A percentile compares a stretch with the other conserved stretches of the same genome.
Evolutionary conservation across 2,113 vertebrate genomes (phyloP).

Genomic region (Opisthocomus hoazin): DNA sequence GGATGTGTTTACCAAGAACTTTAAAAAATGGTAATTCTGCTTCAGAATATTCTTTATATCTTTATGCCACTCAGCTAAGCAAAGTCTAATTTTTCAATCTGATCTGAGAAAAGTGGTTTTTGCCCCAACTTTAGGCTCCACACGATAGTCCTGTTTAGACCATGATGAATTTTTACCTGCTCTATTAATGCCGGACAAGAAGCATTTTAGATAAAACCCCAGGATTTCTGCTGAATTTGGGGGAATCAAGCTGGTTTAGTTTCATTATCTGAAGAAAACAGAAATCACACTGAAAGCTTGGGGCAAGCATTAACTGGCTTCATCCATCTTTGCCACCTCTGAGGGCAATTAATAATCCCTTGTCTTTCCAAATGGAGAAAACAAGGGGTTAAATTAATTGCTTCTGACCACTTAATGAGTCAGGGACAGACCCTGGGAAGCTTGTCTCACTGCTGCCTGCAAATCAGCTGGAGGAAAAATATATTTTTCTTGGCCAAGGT

Average conservation of each 20-base stretch:
- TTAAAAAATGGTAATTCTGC: background rate
- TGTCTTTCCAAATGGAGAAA: background rate
- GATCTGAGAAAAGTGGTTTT: background rate
- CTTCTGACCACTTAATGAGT: conserved; percentile 26
- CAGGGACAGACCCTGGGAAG: background rate
- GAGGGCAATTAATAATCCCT: background rate
- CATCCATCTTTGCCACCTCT: background rate
- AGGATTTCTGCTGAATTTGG: background rate
- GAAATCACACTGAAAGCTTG: background rate
- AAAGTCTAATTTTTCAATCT: background rate
- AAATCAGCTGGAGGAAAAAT: background rate
- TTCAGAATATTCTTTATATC: background rate
- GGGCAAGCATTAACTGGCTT: background rate
- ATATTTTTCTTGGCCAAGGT: background rate
- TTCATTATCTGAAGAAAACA: background rate
- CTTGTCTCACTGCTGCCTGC: background rate
- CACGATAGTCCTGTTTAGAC: background rate
- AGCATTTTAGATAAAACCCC: background rate
- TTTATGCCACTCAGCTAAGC: background rate
- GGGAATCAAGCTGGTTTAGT: background rate
- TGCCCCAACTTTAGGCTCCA: background rate
- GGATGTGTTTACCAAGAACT: background rate
- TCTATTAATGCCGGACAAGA: background rate
- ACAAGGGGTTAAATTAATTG: conserved; percentile 10
- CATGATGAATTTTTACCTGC: background rate